phyloP scores from a whole-genome alignment of 92 coral and sea anemone genomes.

The Phenganax stokvisi region DNA sequence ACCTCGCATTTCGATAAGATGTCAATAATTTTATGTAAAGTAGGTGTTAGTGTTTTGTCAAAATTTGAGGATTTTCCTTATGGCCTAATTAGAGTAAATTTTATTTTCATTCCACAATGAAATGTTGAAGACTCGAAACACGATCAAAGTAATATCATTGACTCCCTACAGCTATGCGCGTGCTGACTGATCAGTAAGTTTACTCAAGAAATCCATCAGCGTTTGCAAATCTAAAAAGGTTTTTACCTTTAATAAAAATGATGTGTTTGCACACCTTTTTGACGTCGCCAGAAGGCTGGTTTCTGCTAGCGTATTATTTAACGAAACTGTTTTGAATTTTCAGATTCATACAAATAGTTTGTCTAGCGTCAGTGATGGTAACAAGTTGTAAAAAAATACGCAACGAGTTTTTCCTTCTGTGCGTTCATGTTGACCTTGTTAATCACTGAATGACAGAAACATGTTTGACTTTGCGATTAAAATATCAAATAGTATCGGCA shows the following conservation, averaged over 20 bases:
- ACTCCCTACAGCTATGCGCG: conserved; percentile 19
- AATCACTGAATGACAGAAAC: conserved; percentile 42
- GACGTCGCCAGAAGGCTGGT: background rate
- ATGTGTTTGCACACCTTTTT: background rate
- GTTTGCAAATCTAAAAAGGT: conserved; percentile 16
- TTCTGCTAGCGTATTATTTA: background rate
- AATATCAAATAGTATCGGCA: conserved; percentile 36
- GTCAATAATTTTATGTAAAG: background rate
- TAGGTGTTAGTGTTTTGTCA: background rate
- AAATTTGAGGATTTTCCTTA: background rate
- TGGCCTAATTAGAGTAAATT: background rate
- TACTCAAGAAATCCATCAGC: conserved; percentile 30
- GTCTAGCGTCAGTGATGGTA: background rate
- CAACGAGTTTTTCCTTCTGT: background rate
- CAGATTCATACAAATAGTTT: background rate
- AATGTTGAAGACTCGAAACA: background rate
- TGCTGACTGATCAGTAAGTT: conserved; percentile 11
- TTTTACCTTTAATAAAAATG: background rate
- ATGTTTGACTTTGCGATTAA: conserved; percentile 44
- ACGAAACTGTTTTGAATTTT: background rate
- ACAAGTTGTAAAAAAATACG: background rate
- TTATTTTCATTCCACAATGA: background rate
- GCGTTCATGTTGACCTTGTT: conserved; percentile 39
- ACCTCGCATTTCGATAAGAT: too few relatives aligned
- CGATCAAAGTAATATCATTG: conserved; percentile 22